Evolutionary conservation across 2,113 vertebrate genomes (phyloP).

Genomic region (Coregonus clupeaformis): DNA sequence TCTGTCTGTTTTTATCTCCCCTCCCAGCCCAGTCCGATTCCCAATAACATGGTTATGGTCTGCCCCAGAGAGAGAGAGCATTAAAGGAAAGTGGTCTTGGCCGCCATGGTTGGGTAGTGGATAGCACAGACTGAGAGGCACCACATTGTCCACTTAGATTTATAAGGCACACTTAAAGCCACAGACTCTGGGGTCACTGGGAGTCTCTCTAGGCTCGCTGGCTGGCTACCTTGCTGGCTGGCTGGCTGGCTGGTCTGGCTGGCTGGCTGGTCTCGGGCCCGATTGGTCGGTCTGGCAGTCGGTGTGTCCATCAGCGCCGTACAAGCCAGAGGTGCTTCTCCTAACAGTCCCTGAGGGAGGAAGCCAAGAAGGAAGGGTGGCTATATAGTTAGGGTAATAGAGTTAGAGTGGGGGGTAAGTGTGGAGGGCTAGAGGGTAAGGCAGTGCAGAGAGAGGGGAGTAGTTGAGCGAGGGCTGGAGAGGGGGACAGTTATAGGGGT

Average conservation of each 20-base stretch:
- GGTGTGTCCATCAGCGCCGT: not conserved
- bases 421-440: slow-evolving; percentile 13
- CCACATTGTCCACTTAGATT: slow-evolving; percentile 47
- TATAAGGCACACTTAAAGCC: slow-evolving; percentile 43
- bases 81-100: slow-evolving; percentile 22
- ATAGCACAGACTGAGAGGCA: slow-evolving; percentile 46
- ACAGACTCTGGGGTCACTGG: slow-evolving; percentile 31
- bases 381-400: not conserved
- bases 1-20: too few relatives aligned
- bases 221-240: slow-evolving; percentile 5
- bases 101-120: slow-evolving; percentile 11
- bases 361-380: too few relatives aligned
- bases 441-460: slow-evolving; percentile 6
- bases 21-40: too few relatives aligned
- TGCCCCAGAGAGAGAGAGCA: not conserved
- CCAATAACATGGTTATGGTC: too few relatives aligned
- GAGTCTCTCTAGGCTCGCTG: slow-evolving; percentile 9
- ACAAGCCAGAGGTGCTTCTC: too few relatives aligned
- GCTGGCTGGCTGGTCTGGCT: too few relatives aligned
- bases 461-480: too few relatives aligned
- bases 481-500: too few relatives aligned
- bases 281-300: not conserved
- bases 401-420: not conserved
- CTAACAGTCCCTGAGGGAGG: too few relatives aligned
- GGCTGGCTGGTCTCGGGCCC: slow-evolving; percentile 14